phyloP scores from a whole-genome alignment of 2,797 vertebrate genomes.

The Cirrhinus mrigala region DNA sequence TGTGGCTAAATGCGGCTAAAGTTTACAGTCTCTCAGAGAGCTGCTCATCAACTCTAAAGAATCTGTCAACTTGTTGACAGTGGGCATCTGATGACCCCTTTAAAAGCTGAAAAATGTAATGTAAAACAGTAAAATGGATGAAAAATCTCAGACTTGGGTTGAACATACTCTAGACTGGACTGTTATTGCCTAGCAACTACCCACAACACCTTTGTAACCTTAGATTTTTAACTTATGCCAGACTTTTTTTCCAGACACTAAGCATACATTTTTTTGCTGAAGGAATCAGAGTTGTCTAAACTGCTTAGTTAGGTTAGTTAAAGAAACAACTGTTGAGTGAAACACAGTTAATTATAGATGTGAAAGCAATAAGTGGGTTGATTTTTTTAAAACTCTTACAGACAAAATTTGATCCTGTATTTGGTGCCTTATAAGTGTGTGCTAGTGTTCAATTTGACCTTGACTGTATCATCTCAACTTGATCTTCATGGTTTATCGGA shows the following conservation, averaged over 20 bases:
- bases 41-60: too few relatives aligned
- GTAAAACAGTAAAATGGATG: background rate
- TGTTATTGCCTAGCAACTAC: background rate
- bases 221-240: too few relatives aligned
- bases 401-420: slow-evolving; percentile 1
- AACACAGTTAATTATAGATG: slow-evolving; percentile 10
- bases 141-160: background rate
- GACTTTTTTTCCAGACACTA: background rate
- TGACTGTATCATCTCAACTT: background rate
- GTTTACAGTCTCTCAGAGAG: too few relatives aligned
- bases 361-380: slow-evolving; percentile 12
- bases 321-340: background rate
- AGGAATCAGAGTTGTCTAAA: background rate
- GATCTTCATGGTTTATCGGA: slow-evolving; percentile 14
- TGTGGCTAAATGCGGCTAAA: too few relatives aligned
- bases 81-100: too few relatives aligned
- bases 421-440: background rate
- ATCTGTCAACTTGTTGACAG: too few relatives aligned
- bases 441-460: slow-evolving; percentile 25
- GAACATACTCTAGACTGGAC: background rate
- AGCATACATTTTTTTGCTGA: background rate
- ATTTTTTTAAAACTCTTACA: background rate
- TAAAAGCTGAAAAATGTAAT: too few relatives aligned
- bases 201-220: background rate
- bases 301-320: background rate